These are phyloP conservation scores for Calliopum simillimum DNA, from an alignment of 2,888 invertebrate species.

Conservation along the genomic window DNA sequence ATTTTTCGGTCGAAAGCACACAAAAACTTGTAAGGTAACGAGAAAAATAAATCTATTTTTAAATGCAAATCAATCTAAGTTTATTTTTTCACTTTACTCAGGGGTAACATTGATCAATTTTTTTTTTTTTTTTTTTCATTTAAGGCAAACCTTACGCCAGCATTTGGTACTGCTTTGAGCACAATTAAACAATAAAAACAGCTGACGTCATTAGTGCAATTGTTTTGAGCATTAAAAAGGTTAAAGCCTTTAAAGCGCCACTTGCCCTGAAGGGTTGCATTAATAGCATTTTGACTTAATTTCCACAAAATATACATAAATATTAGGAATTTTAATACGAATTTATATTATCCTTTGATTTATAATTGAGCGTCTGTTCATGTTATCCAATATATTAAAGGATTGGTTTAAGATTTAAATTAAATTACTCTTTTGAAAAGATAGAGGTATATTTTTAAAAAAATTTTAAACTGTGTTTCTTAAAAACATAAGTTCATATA, in stretches of 20 bases:
- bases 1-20: constrained; percentile 63
- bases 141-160: constrained; percentile 34
- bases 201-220: constrained; percentile 47
- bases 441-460: no score
- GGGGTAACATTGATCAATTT: constrained; percentile 49
- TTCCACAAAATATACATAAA: neutral
- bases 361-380: neutral
- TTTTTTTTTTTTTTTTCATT: constrained; percentile 30
- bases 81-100: no score
- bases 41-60: constrained; percentile 23
- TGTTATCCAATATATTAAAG: constrained; percentile 5
- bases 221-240: neutral
- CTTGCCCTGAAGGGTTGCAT: neutral
- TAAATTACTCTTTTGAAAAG: no score
- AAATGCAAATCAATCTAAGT: constrained; percentile 30
- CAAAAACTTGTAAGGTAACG: constrained; percentile 47
- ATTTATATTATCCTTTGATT: neutral
- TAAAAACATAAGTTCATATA: no score
- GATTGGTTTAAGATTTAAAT: no score
- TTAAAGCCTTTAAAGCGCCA: neutral
- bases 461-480: no score
- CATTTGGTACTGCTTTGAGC: constrained; percentile 40
- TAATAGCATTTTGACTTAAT: neutral
- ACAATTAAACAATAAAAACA: constrained; percentile 54
- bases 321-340: neutral